phyloP scores from a whole-genome alignment of 64 coral and sea anemone species.

The Montipora cactus region DNA sequence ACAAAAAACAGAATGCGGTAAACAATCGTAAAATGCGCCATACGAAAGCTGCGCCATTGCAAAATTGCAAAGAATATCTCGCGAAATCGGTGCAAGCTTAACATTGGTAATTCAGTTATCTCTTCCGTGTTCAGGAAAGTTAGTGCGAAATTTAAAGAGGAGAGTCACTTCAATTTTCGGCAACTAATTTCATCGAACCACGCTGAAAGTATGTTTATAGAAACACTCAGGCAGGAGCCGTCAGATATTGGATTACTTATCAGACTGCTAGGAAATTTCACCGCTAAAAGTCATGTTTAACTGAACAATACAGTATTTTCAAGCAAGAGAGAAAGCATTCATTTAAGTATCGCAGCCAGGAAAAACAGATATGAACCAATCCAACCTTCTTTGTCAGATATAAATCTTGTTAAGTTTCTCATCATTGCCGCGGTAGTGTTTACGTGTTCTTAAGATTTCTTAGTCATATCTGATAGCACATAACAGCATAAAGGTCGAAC shows the following conservation, averaged over 20 bases:
- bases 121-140: not conserved
- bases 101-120: no score
- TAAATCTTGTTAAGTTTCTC: constrained; percentile 39
- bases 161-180: not conserved
- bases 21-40: not conserved
- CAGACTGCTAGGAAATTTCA: not conserved
- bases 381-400: constrained; percentile 38
- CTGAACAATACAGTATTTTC: no score
- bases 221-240: not conserved
- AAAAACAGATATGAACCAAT: constrained; percentile 37
- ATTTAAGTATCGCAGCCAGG: constrained; percentile 3
- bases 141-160: not conserved
- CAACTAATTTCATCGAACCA: not conserved
- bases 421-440: constrained; percentile 29
- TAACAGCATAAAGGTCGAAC: constrained; percentile 5
- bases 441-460: constrained; percentile 17
- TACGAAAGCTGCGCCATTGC: no score
- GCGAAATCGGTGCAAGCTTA: no score
- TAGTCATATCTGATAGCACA: constrained; percentile 32
- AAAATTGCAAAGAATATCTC: no score
- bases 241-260: not conserved
- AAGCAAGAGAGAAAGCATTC: not conserved
- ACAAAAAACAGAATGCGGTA: not conserved
- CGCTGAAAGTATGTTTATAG: constrained; percentile 12
- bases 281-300: no score